Conservation (phyloP, 2,797 vertebrate species). For the Halcyon chelicuti region DNA sequence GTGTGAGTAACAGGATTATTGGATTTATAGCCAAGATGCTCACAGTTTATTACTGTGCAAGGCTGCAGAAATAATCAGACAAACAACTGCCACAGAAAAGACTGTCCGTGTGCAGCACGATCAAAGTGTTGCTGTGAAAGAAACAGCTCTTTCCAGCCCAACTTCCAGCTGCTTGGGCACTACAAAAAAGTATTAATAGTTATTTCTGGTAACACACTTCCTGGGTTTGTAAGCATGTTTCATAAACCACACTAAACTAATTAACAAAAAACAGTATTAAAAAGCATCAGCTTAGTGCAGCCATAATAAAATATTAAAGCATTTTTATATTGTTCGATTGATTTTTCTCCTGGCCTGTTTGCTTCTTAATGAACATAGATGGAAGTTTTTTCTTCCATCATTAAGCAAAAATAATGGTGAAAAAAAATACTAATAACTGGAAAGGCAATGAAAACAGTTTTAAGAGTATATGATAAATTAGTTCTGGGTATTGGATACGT, state of each 20-base stretch:
- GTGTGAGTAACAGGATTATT: not conserved
- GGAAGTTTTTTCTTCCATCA: not conserved
- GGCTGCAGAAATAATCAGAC: not conserved
- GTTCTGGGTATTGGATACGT: not conserved
- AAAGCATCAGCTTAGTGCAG: rapidly evolving
- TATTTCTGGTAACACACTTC: not conserved
- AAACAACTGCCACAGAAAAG: not conserved
- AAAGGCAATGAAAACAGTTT: not conserved
- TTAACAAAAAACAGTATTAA: not conserved
- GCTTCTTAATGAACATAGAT: rapidly evolving
- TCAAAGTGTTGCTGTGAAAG: not conserved
- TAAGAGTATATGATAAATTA: not conserved
- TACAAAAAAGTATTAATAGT: not conserved
- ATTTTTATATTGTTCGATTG: not conserved
- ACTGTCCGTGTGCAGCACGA: not conserved
- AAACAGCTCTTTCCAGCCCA: not conserved
- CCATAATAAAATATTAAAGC: not conserved
- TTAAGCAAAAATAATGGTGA: not conserved
- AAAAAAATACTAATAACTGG: not conserved
- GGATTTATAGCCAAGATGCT: not conserved
- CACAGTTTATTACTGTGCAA: not conserved
- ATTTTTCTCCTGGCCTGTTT: not conserved
- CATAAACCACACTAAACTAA: not conserved
- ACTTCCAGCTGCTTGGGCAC: not conserved
- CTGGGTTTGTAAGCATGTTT: not conserved